Evolutionary conservation across 2,888 invertebrate genomes (phyloP).

Genomic region (Limnephilus auricula): DNA sequence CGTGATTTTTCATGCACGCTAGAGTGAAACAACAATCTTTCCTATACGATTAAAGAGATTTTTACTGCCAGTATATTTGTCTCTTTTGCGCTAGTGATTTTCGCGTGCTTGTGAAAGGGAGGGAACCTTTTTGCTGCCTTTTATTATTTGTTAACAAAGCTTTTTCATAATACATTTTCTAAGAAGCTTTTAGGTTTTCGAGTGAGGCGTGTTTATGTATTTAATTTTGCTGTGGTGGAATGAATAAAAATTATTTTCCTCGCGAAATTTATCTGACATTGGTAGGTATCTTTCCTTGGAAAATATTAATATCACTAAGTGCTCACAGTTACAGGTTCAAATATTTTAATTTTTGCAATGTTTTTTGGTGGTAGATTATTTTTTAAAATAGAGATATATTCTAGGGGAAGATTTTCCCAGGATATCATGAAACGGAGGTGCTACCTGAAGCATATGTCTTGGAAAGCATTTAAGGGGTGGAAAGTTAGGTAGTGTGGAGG

Average conservation of each 20-base stretch:
- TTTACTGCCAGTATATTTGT: not conserved
- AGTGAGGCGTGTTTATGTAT: constrained; percentile 34
- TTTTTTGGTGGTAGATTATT: not conserved
- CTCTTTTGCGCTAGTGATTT: not conserved
- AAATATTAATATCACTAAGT: not conserved
- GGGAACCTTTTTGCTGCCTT: not conserved
- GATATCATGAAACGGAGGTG: not conserved
- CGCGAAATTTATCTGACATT: constrained; percentile 20
- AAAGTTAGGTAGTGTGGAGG: not conserved
- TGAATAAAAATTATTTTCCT: constrained; percentile 11
- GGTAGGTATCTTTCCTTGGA: not conserved
- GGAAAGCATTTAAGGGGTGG: not conserved
- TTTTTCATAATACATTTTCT: constrained; percentile 40
- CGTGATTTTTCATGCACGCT: constrained; percentile 8
- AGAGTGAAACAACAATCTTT: constrained; percentile 27
- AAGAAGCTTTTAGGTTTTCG: constrained; percentile 34
- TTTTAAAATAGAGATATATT: not conserved
- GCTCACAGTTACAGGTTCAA: not conserved
- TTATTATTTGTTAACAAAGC: constrained; percentile 48
- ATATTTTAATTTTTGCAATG: not conserved
- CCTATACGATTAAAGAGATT: constrained; percentile 11
- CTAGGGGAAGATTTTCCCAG: not conserved
- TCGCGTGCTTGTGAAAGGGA: constrained; percentile 24
- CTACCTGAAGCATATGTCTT: not conserved
- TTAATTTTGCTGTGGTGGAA: not conserved